These are phyloP conservation scores for Poeciliopsis occidentalis DNA, from an alignment of 2,113 vertebrate genomes.

Conservation along the genomic window DNA sequence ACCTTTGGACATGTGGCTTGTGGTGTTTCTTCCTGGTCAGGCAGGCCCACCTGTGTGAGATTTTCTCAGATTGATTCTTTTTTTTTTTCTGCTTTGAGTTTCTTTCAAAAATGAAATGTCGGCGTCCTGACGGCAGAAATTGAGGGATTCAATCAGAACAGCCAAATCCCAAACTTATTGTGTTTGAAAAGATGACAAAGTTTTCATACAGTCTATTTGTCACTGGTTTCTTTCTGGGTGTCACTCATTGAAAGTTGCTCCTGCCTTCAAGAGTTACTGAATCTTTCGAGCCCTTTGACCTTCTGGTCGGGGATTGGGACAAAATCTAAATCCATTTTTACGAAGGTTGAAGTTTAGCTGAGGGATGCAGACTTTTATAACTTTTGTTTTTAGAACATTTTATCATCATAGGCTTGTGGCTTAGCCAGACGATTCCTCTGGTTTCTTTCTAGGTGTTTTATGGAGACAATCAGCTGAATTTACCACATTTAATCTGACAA, in stretches of 20 bases:
- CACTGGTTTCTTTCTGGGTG: neutral
- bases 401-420: neutral
- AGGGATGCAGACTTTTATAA: neutral
- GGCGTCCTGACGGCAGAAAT: neutral
- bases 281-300: neutral
- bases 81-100: neutral
- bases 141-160: neutral
- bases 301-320: neutral
- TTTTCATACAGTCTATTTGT: neutral
- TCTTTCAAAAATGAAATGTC: neutral
- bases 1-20: slow-evolving; percentile 13
- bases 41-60: neutral
- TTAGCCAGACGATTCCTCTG: no score
- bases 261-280: neutral
- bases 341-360: neutral
- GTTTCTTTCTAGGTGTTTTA: no score
- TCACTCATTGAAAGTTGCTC: neutral
- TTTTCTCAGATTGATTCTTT: no score
- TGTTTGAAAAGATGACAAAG: neutral
- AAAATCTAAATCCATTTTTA: neutral
- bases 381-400: neutral
- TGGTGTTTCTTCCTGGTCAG: neutral
- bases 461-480: no score
- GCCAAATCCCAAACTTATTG: neutral
- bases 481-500: no score